Evolutionary conservation across 2,797 vertebrate species (phyloP).

Genomic region (Pagetopsis macropterus): DNA sequence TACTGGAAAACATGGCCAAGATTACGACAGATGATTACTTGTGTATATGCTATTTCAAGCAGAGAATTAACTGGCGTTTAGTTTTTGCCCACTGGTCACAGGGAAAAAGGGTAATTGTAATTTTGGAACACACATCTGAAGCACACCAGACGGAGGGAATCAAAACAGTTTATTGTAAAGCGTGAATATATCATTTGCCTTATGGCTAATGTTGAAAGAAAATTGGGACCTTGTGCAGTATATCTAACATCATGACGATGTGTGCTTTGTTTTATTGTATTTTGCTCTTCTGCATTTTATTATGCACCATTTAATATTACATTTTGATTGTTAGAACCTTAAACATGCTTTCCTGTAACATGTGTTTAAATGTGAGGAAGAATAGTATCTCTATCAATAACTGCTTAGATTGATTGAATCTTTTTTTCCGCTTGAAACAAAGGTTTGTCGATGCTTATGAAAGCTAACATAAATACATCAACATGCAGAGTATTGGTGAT

Average conservation of each 20-base stretch:
- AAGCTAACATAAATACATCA: constrained; percentile 9
- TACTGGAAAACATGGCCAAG: constrained; percentile 69
- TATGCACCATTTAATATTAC: not conserved
- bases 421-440: not conserved
- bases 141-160: constrained; percentile 42
- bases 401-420: not conserved
- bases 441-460: not conserved
- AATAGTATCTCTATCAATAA: not conserved
- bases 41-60: constrained; percentile 72
- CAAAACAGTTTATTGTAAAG: constrained; percentile 18
- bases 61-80: constrained; percentile 74
- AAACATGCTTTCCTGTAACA: not conserved
- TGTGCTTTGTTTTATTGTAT: not conserved
- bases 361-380: not conserved
- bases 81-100: constrained; percentile 64
- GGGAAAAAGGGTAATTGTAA: constrained; percentile 55
- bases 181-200: constrained; percentile 32
- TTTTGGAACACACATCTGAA: constrained; percentile 44
- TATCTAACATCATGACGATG: not conserved
- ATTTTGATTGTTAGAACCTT: not conserved
- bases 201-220: not conserved
- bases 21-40: constrained; percentile 77
- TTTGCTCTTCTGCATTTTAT: not conserved
- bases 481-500: not conserved
- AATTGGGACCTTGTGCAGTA: not conserved